Conservation (phyloP, 2,797 vertebrate species). For the Bradypodion pumilum region DNA sequence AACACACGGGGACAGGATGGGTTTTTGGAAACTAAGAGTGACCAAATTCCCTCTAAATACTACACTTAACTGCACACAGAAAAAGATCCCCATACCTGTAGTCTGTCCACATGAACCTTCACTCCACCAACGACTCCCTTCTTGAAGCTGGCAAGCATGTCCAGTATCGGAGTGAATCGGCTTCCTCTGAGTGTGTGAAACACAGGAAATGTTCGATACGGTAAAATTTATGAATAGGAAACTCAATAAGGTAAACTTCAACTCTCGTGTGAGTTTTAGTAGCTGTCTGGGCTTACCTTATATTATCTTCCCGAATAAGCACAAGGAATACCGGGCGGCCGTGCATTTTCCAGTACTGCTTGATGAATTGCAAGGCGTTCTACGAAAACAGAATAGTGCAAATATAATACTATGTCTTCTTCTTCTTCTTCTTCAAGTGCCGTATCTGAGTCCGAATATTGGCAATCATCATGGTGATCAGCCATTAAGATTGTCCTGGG, state of each 20-base stretch:
- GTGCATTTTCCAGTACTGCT: conserved; percentile 97
- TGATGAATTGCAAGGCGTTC: conserved; percentile 98
- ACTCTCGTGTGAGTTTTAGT: fast-evolving
- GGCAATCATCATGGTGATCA: too few relatives aligned
- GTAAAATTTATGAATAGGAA: not conserved
- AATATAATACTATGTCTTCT: too few relatives aligned
- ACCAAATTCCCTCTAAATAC: not conserved
- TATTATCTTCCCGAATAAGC: conserved; percentile 97
- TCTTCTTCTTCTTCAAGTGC: too few relatives aligned
- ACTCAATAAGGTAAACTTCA: conserved; percentile 10
- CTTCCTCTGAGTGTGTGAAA: conserved; percentile 84
- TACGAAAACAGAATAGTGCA: conserved; percentile 65
- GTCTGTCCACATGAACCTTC: conserved; percentile 95
- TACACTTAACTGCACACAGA: not conserved
- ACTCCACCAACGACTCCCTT: conserved; percentile 93
- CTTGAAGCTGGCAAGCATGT: conserved; percentile 96
- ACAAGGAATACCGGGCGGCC: conserved; percentile 94
- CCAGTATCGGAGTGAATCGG: conserved; percentile 93
- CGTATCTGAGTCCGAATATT: too few relatives aligned
- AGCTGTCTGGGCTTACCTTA: conserved; percentile 79
- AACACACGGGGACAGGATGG: too few relatives aligned
- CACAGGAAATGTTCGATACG: not conserved
- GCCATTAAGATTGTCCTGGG: too few relatives aligned
- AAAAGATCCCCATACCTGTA: conserved; percentile 83
- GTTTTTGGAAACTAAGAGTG: not conserved